Evolutionary conservation across 2,797 vertebrate species (phyloP).

Genomic region (Enteromius afrohamiltoni): DNA sequence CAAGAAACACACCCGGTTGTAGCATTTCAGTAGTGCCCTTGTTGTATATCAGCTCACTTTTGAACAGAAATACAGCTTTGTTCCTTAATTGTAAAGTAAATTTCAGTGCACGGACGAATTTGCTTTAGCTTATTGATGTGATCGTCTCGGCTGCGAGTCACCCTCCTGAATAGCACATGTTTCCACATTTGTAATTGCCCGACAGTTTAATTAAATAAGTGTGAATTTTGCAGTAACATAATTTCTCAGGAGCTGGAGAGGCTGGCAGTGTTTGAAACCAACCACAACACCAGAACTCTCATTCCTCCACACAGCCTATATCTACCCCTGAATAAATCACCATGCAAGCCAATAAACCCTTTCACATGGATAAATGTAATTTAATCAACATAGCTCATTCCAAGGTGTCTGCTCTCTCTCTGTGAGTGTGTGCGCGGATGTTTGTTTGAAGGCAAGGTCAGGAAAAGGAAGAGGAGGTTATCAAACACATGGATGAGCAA

Average conservation of each 20-base stretch:
- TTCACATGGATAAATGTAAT: slow-evolving; percentile 47
- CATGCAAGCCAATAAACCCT: slow-evolving; percentile 37
- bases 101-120: background rate
- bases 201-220: slow-evolving; percentile 50
- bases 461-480: slow-evolving; percentile 28
- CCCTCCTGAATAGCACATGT: slow-evolving; percentile 23
- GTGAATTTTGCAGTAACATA: slow-evolving; percentile 46
- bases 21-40: background rate
- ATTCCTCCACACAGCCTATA: background rate
- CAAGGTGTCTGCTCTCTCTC: slow-evolving; percentile 17
- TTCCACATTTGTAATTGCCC: slow-evolving; percentile 44
- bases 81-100: background rate
- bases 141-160: background rate
- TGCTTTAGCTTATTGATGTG: slow-evolving; percentile 14
- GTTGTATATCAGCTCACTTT: background rate
- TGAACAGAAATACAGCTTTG: background rate
- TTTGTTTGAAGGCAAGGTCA: slow-evolving; percentile 19
- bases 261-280: slow-evolving; percentile 10
- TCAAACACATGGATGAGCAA: slow-evolving; percentile 34
- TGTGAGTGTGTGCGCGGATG: background rate
- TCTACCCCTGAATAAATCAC: slow-evolving; percentile 39
- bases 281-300: slow-evolving; percentile 9
- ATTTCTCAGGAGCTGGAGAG: slow-evolving; percentile 18
- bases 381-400: slow-evolving; percentile 47
- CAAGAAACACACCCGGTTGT: background rate